A percentile compares a stretch with the other conserved stretches of the same genome.
Evolutionary conservation across 2,113 vertebrate genomes (phyloP).

Genomic region (Bujurquina vittata): DNA sequence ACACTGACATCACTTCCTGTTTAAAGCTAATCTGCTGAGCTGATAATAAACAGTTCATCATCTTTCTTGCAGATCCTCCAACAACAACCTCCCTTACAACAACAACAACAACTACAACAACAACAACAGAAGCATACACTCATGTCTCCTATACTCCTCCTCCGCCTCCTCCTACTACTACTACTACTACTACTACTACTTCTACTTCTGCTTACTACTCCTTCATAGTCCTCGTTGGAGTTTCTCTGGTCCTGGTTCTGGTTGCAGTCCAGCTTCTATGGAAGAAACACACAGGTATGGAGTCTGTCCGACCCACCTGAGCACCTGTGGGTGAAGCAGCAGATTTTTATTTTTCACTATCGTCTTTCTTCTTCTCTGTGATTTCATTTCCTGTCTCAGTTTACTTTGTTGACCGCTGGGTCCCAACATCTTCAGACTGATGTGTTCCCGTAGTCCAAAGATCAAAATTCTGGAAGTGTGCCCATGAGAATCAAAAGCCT

Average conservation of each 20-base stretch:
- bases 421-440: rapidly evolving
- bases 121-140: neutral
- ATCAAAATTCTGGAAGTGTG: neutral
- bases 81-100: neutral
- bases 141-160: neutral
- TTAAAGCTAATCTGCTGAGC: neutral
- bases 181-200: neutral
- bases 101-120: neutral
- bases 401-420: neutral
- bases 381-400: neutral
- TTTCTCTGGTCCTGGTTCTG: neutral
- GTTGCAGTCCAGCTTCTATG: neutral
- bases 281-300: neutral
- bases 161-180: no score
- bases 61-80: neutral
- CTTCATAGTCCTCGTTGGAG: neutral
- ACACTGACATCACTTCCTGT: neutral
- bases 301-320: neutral
- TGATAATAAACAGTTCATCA: neutral
- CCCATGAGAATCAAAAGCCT: neutral
- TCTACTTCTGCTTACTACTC: neutral
- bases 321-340: neutral
- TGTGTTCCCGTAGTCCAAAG: rapidly evolving
- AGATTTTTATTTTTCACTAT: neutral
- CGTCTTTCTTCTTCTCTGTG: neutral